A percentile compares a stretch with the other conserved stretches of the same genome.
Conservation (phyloP, 2,888 invertebrate genomes). For the Crepidodera aurea region DNA sequence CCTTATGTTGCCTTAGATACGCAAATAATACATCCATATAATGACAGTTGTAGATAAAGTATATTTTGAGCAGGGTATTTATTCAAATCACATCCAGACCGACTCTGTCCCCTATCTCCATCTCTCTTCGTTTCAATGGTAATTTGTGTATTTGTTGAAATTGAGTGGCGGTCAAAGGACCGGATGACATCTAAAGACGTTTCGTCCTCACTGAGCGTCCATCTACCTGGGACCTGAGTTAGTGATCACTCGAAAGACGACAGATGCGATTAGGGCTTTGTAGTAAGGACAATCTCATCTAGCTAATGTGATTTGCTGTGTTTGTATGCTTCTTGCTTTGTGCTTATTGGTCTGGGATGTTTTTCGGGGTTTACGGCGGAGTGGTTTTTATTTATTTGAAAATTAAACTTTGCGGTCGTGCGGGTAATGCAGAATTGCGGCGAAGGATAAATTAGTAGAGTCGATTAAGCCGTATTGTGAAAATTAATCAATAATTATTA, state of each 20-base stretch:
- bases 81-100: neutral
- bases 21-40: too few relatives aligned
- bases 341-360: constrained; percentile 17
- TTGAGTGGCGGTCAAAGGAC: constrained; percentile 48
- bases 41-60: too few relatives aligned
- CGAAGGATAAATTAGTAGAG: too few relatives aligned
- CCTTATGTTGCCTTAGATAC: too few relatives aligned
- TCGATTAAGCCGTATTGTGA: too few relatives aligned
- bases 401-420: neutral
- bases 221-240: constrained; percentile 51
- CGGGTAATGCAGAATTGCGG: neutral
- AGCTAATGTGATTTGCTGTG: constrained; percentile 34
- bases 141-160: constrained; percentile 53
- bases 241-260: constrained; percentile 45
- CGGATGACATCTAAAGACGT: constrained; percentile 50
- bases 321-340: constrained; percentile 19
- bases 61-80: too few relatives aligned
- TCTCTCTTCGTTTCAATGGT: constrained; percentile 22
- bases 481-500: too few relatives aligned
- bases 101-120: neutral
- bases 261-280: constrained; percentile 52
- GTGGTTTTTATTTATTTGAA: constrained; percentile 1
- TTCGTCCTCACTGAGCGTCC: constrained; percentile 27
- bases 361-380: neutral
- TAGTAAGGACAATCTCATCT: constrained; percentile 34